Base-by-base conservation (phyloP, 1,140 invertebrate genomes). In the Dendrolimus kikuchii region DNA sequence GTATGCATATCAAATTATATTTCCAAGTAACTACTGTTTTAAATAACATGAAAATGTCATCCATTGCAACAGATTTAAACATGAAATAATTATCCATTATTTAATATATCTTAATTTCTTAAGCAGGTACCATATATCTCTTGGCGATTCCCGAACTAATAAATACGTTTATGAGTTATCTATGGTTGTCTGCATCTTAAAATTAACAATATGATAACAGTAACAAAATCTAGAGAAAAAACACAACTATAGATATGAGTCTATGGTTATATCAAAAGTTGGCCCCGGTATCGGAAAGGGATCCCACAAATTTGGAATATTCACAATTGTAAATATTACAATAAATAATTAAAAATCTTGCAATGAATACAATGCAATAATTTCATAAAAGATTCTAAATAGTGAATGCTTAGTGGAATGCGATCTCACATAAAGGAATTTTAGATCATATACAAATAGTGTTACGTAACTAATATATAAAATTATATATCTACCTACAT, bases 281-380 rank as follows among this genome's bases (percentile, higher is more conserved):
- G 83, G 81, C 83, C 83, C 83, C 83, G 68, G 61, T 69, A 52
- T 79, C 68, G 63, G 62, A 74, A 68, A 84, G 81, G 82, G 81
- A 80, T 83, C 74, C 71, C 73, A 64, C 75, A 77, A 77, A 69
- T 68, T 71, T 66, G 70, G 73, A 73, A 75, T 74, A 66, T 70
- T 71, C 72, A 64, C 76, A 74, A 80, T 74, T 64, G 66, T 59
- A 57, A 56, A 68, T 23, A 23, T 58, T 66, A 57, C 62, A 68
- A 78, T 50, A 74, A 77, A 75, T 62, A 45, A 72, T 77, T 56
- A 65, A 64, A 75, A 70, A 68, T 57, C 53, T 55, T 55, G 61
- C 65, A 64, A 61, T 59, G 55, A 61, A 62, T 68, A 65, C 64
- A 73, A 70, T 79, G 73, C 79, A 81, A 38, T 73, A 74, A 72